Evolutionary conservation across 2,113 vertebrate species (phyloP).

Genomic region (Mobula birostris): DNA sequence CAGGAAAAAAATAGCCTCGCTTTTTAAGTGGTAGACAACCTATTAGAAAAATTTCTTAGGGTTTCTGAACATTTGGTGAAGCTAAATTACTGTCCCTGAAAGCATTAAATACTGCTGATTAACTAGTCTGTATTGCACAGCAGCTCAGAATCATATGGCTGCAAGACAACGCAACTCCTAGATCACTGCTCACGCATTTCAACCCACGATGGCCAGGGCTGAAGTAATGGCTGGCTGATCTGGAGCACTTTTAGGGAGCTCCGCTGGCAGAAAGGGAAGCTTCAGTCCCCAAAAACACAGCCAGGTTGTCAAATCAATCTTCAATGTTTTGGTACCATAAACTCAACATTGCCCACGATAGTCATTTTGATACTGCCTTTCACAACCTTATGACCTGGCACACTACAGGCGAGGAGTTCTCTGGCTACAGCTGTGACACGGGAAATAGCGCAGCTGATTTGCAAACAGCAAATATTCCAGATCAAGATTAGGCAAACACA

Average conservation of each 20-base stretch:
- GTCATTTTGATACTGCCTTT: background rate
- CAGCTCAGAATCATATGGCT: background rate
- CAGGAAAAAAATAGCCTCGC: too few species aligned
- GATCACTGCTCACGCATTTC: background rate
- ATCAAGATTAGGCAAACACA: too few species aligned
- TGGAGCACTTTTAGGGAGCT: background rate
- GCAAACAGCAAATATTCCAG: too few species aligned
- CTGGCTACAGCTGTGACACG: too few species aligned
- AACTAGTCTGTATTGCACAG: background rate
- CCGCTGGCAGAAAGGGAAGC: background rate
- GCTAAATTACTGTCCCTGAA: background rate
- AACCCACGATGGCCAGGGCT: background rate
- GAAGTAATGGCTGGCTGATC: background rate
- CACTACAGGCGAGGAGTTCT: too few species aligned
- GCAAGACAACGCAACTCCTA: background rate
- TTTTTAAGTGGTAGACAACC: too few species aligned
- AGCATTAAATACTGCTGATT: background rate
- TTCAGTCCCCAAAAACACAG: background rate
- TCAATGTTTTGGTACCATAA: background rate
- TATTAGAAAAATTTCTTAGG: too few species aligned
- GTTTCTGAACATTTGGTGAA: too few species aligned
- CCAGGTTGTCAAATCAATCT: background rate
- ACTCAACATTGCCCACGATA: background rate
- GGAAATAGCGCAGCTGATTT: too few species aligned
- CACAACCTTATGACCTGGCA: too few species aligned